Evolutionary conservation across 2,888 invertebrate species (phyloP).

Genomic region (Drosophila phalerata): DNA sequence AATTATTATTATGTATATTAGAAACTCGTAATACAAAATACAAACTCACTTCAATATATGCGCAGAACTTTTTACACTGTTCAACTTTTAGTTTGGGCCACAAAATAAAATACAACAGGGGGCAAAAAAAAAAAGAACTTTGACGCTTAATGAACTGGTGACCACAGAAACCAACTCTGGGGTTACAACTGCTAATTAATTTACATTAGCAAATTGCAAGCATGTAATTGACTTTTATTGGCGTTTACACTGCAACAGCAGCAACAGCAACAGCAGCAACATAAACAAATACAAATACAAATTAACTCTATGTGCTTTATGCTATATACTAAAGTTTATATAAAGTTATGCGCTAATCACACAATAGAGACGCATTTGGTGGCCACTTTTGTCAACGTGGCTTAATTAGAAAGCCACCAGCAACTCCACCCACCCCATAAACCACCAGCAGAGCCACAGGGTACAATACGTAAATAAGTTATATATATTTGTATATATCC

Average conservation of each 20-base stretch:
- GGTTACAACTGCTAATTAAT: slow-evolving; percentile 70
- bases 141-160: slow-evolving; percentile 66
- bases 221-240: slow-evolving; percentile 65
- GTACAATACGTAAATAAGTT: slow-evolving; percentile 10
- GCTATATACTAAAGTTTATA: slow-evolving; percentile 20
- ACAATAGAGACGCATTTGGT: slow-evolving; percentile 57
- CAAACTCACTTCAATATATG: slow-evolving; percentile 50
- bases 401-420: slow-evolving; percentile 52
- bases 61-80: slow-evolving; percentile 44
- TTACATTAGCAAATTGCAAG: slow-evolving; percentile 72
- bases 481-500: slow-evolving; percentile 18
- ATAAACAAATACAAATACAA: slow-evolving; percentile 23
- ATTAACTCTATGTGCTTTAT: slow-evolving; percentile 26
- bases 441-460: slow-evolving; percentile 6
- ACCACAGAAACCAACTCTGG: slow-evolving; percentile 56
- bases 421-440: background rate
- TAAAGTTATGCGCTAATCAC: slow-evolving; percentile 61
- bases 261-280: slow-evolving; percentile 10
- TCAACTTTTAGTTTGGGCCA: slow-evolving; percentile 32
- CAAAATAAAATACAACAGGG: slow-evolving; percentile 11
- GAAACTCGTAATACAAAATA: slow-evolving; percentile 13
- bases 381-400: slow-evolving; percentile 44
- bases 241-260: slow-evolving; percentile 44
- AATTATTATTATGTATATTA: slow-evolving; percentile 7
- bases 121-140: slow-evolving; percentile 25